Evolutionary conservation across 2,113 vertebrate genomes (phyloP).

Genomic region (Megalops atlanticus): DNA sequence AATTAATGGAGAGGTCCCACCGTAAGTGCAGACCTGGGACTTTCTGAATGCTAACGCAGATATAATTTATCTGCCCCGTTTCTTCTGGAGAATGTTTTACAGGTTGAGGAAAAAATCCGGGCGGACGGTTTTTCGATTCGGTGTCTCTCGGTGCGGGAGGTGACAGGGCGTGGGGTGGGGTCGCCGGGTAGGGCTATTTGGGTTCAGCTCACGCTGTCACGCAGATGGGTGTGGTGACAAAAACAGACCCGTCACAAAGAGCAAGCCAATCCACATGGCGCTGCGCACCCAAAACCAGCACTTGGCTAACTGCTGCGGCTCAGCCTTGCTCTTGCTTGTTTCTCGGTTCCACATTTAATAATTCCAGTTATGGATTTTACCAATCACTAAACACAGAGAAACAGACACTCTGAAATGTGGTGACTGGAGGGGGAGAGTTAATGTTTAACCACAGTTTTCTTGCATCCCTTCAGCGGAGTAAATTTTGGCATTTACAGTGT

Average conservation of each 20-base stretch:
- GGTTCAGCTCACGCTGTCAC: background rate
- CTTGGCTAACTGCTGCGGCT: too few relatives aligned
- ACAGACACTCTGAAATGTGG: background rate
- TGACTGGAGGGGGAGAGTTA: background rate
- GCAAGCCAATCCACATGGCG: background rate
- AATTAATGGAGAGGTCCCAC: background rate
- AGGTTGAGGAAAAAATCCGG: background rate
- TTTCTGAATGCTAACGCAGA: constrained; percentile 1
- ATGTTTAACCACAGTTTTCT: background rate
- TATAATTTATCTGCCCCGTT: constrained; percentile 3
- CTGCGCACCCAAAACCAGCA: too few relatives aligned
- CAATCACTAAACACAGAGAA: background rate
- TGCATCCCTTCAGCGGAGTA: background rate
- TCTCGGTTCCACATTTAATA: too few relatives aligned
- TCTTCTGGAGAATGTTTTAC: background rate
- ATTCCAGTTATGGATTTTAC: too few relatives aligned
- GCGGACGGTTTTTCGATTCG: background rate
- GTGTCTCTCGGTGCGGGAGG: background rate
- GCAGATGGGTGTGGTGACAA: background rate
- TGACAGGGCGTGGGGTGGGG: background rate
- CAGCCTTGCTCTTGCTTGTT: too few relatives aligned
- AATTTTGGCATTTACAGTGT: background rate
- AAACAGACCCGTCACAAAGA: background rate
- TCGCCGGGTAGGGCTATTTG: background rate
- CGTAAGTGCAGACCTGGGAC: constrained; percentile 17